A percentile compares a stretch with the other conserved stretches of the same genome.
Conservation (phyloP, 2,113 vertebrate genomes). For the Columba livia region DNA sequence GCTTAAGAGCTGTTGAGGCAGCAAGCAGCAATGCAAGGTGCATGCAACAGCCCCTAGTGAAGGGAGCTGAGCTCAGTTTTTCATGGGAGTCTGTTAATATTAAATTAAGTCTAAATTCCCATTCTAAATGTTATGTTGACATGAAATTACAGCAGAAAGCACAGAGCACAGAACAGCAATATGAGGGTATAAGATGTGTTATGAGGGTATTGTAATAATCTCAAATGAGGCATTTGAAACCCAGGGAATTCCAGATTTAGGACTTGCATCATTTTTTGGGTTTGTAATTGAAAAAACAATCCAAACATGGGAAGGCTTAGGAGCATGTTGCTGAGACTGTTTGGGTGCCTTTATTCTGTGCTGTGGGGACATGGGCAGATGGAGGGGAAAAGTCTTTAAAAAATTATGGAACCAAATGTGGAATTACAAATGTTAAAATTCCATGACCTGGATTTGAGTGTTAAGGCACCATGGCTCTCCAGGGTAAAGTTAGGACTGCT, state of each 20-base stretch:
- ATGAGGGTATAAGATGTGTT: constrained; percentile 30
- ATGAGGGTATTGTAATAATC: constrained; percentile 2
- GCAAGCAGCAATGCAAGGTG: background rate
- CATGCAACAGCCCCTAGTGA: background rate
- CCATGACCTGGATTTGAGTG: background rate
- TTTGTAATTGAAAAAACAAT: constrained; percentile 21
- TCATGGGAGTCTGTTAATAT: background rate
- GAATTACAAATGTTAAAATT: background rate
- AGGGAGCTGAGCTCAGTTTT: background rate
- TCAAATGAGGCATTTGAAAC: constrained; percentile 42
- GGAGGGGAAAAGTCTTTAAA: background rate
- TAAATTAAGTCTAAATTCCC: constrained; percentile 54
- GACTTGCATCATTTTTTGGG: background rate
- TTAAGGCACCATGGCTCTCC: background rate
- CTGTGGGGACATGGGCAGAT: background rate
- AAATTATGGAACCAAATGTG: background rate
- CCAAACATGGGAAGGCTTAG: background rate
- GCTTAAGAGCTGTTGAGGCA: background rate
- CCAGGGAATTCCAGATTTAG: constrained; percentile 15
- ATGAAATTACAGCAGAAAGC: constrained; percentile 31
- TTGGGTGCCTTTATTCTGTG: constrained; percentile 16
- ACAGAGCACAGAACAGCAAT: constrained; percentile 23
- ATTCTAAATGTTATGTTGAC: constrained; percentile 24
- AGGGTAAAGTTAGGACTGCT: background rate
- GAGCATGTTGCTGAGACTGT: background rate